Conservation (phyloP, 2,888 invertebrate genomes). For the Leptinotarsa juncta region DNA sequence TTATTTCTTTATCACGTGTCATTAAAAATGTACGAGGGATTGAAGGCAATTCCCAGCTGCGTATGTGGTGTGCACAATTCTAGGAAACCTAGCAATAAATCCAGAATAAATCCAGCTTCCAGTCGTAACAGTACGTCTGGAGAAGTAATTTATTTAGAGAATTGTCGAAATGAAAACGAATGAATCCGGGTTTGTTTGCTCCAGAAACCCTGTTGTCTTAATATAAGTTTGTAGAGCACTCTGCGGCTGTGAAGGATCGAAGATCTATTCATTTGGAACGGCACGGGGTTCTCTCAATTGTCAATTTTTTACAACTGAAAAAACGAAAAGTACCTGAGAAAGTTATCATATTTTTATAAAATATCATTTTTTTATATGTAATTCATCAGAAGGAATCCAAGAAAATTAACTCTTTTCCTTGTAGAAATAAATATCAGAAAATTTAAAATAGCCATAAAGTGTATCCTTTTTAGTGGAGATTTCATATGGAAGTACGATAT, state of each 20-base stretch:
- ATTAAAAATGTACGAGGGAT: neutral
- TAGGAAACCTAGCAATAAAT: neutral
- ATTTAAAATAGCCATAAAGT: neutral
- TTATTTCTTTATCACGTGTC: neutral
- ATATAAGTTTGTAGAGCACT: neutral
- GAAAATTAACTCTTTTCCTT: too few relatives aligned
- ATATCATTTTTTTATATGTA: too few relatives aligned
- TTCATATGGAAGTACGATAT: neutral
- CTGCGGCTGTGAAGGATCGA: neutral
- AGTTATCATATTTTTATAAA: too few relatives aligned
- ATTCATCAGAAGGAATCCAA: too few relatives aligned
- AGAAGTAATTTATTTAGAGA: conserved; percentile 8
- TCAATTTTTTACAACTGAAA: neutral
- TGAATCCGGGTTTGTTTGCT: neutral
- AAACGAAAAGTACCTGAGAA: neutral
- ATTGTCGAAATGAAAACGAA: neutral
- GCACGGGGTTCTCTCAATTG: neutral
- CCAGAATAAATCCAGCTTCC: neutral
- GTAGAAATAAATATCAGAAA: too few relatives aligned
- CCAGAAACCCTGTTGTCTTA: neutral
- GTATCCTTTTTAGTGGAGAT: neutral
- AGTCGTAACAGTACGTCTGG: neutral
- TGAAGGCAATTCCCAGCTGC: neutral
- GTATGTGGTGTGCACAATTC: neutral
- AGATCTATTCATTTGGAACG: neutral